Conservation (phyloP, 2,113 vertebrate genomes). For the Butorides virescens region DNA sequence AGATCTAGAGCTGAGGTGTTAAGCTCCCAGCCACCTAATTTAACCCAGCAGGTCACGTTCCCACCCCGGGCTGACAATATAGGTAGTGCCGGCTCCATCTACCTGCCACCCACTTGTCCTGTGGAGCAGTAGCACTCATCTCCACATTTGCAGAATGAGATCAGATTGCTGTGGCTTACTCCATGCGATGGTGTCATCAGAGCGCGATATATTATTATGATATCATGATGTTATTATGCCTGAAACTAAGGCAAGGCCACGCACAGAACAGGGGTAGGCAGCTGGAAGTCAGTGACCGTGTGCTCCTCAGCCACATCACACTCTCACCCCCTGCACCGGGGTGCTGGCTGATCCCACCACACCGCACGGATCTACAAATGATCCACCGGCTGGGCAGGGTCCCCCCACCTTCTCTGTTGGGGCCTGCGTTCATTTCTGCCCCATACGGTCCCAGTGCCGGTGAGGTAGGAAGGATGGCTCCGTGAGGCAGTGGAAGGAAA, state of each 20-base stretch:
- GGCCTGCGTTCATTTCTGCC: not conserved
- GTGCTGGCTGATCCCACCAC: not conserved
- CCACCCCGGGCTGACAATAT: constrained; percentile 1
- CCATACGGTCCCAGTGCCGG: not conserved
- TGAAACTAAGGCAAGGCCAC: constrained; percentile 7
- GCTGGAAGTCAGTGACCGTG: not conserved
- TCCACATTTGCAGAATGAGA: constrained; percentile 9
- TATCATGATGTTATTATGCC: constrained; percentile 31
- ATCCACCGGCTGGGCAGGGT: not conserved
- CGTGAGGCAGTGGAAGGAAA: not conserved
- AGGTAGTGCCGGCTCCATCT: not conserved
- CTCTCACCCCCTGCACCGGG: not conserved
- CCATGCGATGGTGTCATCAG: not conserved
- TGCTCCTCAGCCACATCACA: constrained; percentile 19
- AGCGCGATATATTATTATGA: not conserved
- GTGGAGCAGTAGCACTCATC: not conserved
- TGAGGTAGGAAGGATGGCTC: not conserved
- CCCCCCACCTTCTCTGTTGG: not conserved
- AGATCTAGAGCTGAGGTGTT: constrained; percentile 13
- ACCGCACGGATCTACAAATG: not conserved
- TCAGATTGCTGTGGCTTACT: constrained; percentile 40
- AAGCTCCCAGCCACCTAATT: constrained; percentile 29
- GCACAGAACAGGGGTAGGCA: not conserved
- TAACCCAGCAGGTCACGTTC: constrained; percentile 48
- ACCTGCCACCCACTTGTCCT: constrained; percentile 8